A percentile compares a stretch with the other conserved stretches of the same genome.
Evolutionary conservation across 2,797 vertebrate species (phyloP).

Genomic region (Xyrichtys novacula): DNA sequence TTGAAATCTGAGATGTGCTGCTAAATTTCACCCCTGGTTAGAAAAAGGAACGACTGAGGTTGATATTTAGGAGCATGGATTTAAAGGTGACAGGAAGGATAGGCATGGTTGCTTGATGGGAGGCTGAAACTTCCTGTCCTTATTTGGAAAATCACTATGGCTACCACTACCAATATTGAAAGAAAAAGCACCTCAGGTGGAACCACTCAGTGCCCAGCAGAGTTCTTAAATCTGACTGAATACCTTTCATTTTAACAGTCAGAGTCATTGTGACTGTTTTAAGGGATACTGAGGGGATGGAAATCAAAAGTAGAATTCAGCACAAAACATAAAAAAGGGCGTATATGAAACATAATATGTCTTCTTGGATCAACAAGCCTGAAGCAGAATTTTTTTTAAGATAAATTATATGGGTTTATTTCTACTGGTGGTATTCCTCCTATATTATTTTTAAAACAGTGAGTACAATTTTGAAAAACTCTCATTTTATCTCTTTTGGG

Average conservation of each 20-base stretch:
- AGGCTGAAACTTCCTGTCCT: constrained; percentile 53
- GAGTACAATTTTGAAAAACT: constrained; percentile 15
- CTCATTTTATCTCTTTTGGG: not conserved
- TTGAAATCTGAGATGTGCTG: not conserved
- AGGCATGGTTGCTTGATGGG: constrained; percentile 47
- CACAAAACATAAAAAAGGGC: too few species aligned
- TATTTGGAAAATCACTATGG: constrained; percentile 63
- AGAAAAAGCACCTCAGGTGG: constrained; percentile 7
- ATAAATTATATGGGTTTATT: too few species aligned
- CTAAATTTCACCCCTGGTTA: not conserved
- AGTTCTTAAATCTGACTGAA: constrained; percentile 13
- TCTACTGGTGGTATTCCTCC: too few species aligned
- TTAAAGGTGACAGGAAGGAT: constrained; percentile 16
- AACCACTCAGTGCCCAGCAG: not conserved
- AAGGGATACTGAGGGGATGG: too few species aligned
- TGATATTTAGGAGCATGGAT: not conserved
- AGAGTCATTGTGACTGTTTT: not conserved
- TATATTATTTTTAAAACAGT: too few species aligned
- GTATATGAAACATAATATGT: too few species aligned
- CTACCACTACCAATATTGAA: constrained; percentile 19
- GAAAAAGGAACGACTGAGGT: not conserved
- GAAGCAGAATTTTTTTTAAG: too few species aligned
- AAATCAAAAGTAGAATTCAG: too few species aligned
- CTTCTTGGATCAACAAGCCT: too few species aligned
- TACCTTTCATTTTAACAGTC: not conserved